Conservation (phyloP, 2,888 invertebrate species). For the Dynastes grantii region DNA sequence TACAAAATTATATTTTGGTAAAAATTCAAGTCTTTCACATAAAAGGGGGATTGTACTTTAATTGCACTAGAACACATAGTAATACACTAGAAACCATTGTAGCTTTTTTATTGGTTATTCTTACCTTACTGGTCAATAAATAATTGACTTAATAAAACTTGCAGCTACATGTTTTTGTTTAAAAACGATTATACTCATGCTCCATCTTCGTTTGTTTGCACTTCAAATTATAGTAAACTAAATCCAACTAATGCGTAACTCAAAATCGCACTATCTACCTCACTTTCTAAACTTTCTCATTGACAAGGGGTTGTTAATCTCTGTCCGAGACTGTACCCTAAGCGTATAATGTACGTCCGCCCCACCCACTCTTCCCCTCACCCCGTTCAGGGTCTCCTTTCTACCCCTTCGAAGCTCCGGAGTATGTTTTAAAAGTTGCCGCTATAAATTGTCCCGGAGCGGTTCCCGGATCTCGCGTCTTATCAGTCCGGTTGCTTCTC, state of each 20-base stretch:
- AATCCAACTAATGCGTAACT: neutral
- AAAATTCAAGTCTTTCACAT: too few species aligned
- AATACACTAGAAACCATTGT: too few species aligned
- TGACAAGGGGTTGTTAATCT: conserved; percentile 59
- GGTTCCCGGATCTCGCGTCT: conserved; percentile 70
- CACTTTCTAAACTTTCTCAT: conserved; percentile 43
- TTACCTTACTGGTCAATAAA: too few species aligned
- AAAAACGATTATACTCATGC: too few species aligned
- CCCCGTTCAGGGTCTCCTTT: conserved; percentile 31
- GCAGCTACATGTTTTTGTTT: too few species aligned
- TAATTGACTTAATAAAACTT: too few species aligned
- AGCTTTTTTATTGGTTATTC: too few species aligned
- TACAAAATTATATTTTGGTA: too few species aligned
- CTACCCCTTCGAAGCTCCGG: conserved; percentile 63
- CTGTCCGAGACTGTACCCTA: conserved; percentile 67
- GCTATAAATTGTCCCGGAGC: conserved; percentile 72
- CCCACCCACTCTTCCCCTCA: conserved; percentile 49
- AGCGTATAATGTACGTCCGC: conserved; percentile 65
- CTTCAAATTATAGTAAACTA: neutral
- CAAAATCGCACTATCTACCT: neutral
- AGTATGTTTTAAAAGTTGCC: conserved; percentile 72
- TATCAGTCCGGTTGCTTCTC: conserved; percentile 64
- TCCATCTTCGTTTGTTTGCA: too few species aligned
- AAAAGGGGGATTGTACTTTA: too few species aligned
- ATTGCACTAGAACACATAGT: too few species aligned